Evolutionary conservation across 2,888 invertebrate species (phyloP).

Genomic region (Cheilosia vernalis): DNA sequence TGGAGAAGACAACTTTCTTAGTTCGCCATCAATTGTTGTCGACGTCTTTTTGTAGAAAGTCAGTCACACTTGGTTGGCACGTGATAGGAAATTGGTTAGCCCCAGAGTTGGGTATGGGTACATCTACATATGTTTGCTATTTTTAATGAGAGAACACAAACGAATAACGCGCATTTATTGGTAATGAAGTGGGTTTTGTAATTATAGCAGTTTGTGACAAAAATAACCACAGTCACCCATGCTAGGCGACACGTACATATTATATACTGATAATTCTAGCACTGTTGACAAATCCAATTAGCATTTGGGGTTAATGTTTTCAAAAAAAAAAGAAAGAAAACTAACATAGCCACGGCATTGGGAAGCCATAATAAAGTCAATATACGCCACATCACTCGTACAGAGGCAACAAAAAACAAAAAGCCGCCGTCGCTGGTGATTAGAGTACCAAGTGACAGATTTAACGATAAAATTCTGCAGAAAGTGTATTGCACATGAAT

Average conservation of each 20-base stretch:
- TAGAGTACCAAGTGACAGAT: conserved; percentile 29
- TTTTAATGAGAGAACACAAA: conserved; percentile 16
- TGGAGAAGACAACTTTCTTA: conserved; percentile 59
- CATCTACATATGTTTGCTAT: conserved; percentile 45
- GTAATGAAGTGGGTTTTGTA: conserved; percentile 56
- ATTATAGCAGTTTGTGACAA: conserved; percentile 49
- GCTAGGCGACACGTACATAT: conserved; percentile 2
- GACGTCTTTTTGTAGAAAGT: conserved; percentile 57
- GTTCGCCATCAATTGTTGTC: conserved; percentile 24
- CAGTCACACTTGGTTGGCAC: conserved; percentile 78
- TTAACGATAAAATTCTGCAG: conserved; percentile 20
- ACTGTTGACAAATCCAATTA: conserved; percentile 81
- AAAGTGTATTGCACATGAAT: conserved; percentile 6
- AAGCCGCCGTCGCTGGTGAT: neutral
- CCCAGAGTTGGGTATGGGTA: conserved; percentile 1
- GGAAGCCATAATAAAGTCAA: conserved; percentile 64
- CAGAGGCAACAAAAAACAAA: conserved; percentile 2
- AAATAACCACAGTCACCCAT: conserved; percentile 23
- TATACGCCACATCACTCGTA: conserved; percentile 42
- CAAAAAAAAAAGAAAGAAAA: conserved; percentile 43
- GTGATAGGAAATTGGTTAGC: conserved; percentile 72
- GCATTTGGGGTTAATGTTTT: conserved; percentile 82
- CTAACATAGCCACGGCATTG: conserved; percentile 57
- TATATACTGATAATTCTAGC: conserved; percentile 76
- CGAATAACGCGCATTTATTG: conserved; percentile 34